These are phyloP conservation scores for Cryptocephalus moraei DNA, from an alignment of 2,888 invertebrate species.

Conservation along the genomic window DNA sequence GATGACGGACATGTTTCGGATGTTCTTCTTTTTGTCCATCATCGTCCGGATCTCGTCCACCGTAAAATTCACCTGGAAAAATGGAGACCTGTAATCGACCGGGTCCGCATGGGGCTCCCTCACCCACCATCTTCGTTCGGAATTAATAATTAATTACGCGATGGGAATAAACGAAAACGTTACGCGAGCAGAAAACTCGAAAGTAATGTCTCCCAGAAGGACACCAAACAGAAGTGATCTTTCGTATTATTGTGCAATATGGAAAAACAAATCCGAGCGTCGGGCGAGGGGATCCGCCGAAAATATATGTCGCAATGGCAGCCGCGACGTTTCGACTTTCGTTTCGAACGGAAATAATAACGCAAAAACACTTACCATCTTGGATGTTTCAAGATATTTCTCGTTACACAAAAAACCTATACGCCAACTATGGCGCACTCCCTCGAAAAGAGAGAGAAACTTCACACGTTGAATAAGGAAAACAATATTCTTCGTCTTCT, in stretches of 20 bases:
- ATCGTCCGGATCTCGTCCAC: slow-evolving; percentile 98
- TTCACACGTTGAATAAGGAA: too few species aligned
- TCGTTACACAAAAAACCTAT: slow-evolving; percentile 62
- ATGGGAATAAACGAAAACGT: not conserved
- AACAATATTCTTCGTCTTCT: too few species aligned
- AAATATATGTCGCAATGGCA: too few species aligned
- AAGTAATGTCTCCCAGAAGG: not conserved
- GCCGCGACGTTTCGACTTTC: not conserved
- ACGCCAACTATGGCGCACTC: slow-evolving; percentile 84
- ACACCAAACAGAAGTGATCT: slow-evolving; percentile 7
- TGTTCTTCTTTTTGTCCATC: slow-evolving; percentile 99
- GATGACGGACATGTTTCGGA: slow-evolving; percentile 99
- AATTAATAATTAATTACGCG: not conserved
- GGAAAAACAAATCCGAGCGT: not conserved
- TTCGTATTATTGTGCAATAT: slow-evolving; percentile 38
- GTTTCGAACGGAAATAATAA: slow-evolving; percentile 2
- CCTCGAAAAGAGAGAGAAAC: slow-evolving; percentile 53
- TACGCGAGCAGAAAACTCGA: not conserved
- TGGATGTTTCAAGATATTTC: slow-evolving; percentile 73
- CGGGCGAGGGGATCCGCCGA: too few species aligned
- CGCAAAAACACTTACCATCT: slow-evolving; percentile 54
- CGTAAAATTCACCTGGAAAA: slow-evolving; percentile 95
- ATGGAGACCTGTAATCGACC: slow-evolving; percentile 5
- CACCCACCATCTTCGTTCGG: slow-evolving; percentile 6
- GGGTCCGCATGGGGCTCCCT: not conserved